These are phyloP conservation scores for Neogale vison DNA, from an alignment of 2,113 vertebrate species.

Conservation along the genomic window DNA sequence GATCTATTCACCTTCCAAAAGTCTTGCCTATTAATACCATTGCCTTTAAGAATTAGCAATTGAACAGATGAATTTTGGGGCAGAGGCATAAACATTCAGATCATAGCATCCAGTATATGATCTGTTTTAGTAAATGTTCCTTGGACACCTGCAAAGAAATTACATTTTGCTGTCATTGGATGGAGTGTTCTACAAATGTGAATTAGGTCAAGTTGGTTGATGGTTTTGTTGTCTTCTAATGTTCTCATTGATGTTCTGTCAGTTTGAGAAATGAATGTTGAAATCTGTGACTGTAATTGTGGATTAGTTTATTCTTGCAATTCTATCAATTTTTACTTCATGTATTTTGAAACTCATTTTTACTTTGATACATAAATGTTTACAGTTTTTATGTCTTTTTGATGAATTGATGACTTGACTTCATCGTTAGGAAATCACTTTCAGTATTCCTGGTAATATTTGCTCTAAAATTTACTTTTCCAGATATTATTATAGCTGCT, in stretches of 20 bases:
- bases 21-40: not conserved
- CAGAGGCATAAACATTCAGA: not conserved
- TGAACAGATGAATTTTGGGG: not conserved
- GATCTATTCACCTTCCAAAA: not conserved
- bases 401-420: not conserved
- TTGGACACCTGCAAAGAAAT: not conserved
- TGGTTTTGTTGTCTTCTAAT: not conserved
- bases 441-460: not conserved
- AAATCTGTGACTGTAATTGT: not conserved
- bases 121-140: not conserved
- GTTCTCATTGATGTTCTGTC: not conserved
- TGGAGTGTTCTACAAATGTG: not conserved
- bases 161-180: not conserved
- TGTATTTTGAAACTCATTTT: not conserved
- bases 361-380: not conserved
- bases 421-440: not conserved
- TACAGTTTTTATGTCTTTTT: not conserved
- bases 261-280: not conserved
- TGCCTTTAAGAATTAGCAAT: not conserved
- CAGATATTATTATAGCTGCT: not conserved
- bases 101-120: not conserved
- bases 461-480: not conserved
- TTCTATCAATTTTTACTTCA: not conserved
- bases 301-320: not conserved
- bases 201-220: not conserved